Base-by-base conservation (phyloP, 2,888 invertebrate species). In the Creontiades dilutus region DNA sequence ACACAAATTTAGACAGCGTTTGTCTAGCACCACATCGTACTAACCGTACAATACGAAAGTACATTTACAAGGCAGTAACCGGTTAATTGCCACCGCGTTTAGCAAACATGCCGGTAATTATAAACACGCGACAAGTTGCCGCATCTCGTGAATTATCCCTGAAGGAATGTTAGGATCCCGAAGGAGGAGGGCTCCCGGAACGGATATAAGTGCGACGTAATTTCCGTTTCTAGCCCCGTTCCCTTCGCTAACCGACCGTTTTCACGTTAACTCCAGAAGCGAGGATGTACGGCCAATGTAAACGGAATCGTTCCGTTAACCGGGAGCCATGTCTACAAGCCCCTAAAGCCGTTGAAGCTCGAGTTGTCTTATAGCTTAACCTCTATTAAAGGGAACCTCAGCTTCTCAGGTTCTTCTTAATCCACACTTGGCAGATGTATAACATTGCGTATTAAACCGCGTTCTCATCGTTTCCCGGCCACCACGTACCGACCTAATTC, bases 331-430 rank as follows among this genome's bases (percentile, higher is more conserved):
- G 68, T 68, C 68, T 23, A 23, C 68, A 23, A 68, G 19, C 68
- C 68, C 16, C 68, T 68, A 68, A 68, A 68, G 68, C 68, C 27
- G 23, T 68, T 68, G 13, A 37, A 68, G 68, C 68, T 68, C 68
- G 19, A 68, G 68, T 68, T 68, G 68, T 68, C 68, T 27, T 27
- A 11, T 68, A 23, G 68, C 68, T 68, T 23, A 68, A 68, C 68
- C 52, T 37, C 37, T 37, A 37, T 37, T 37, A 37, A 37, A 37
- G 37, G 37, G 52, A 52, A 52, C 14, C 52, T 52, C 11, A 52
- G 19, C 68, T 0, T 68, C 52, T 16, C 37, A 37, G 57, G 57
- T n/a, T 68, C 11, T n/a, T 68, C 23, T 68, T 68, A 68, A 68
- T n/a, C 23, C 68, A 23, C 11, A 12, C 5, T 68, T 23, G 19